Conservation (phyloP, 2,888 invertebrate genomes). For the Microchrysa polita region DNA sequence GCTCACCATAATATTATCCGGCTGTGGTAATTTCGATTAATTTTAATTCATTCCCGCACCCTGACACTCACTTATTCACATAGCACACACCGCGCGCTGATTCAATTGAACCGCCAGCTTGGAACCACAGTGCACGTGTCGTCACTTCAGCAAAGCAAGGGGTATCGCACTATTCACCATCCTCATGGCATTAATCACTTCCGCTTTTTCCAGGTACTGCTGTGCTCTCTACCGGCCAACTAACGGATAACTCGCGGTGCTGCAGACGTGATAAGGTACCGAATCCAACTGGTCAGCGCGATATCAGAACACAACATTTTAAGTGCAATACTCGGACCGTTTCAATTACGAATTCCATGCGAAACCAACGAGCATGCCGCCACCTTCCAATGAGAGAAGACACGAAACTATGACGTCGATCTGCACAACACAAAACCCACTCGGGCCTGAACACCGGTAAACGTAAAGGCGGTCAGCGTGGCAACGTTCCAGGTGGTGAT, state of each 20-base stretch:
- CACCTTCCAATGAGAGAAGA: constrained; percentile 5
- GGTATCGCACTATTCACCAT: background rate
- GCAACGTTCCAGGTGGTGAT: constrained; percentile 19
- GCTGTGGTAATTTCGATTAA: background rate
- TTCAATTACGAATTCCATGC: constrained; percentile 9
- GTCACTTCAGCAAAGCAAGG: constrained; percentile 27
- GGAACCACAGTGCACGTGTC: constrained; percentile 38
- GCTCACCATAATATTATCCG: background rate
- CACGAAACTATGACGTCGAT: constrained; percentile 7
- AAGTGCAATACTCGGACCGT: background rate
- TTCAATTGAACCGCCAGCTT: background rate
- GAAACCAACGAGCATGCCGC: no score
- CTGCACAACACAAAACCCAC: background rate
- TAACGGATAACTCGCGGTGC: background rate
- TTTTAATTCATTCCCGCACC: background rate
- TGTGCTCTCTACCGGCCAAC: background rate
- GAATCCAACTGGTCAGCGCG: constrained; percentile 18
- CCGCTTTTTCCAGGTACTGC: constrained; percentile 21
- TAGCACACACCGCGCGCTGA: background rate
- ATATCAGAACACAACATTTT: background rate
- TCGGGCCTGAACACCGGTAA: background rate
- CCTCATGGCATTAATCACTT: constrained; percentile 26
- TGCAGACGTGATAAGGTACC: constrained; percentile 21
- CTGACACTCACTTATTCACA: background rate
- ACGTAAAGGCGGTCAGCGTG: background rate